Percentiles rank a stretch among this genome's conserved stretches.
Evolutionary conservation across 2,113 vertebrate genomes (phyloP).

Genomic region (Thalassarche chlororhynchos): DNA sequence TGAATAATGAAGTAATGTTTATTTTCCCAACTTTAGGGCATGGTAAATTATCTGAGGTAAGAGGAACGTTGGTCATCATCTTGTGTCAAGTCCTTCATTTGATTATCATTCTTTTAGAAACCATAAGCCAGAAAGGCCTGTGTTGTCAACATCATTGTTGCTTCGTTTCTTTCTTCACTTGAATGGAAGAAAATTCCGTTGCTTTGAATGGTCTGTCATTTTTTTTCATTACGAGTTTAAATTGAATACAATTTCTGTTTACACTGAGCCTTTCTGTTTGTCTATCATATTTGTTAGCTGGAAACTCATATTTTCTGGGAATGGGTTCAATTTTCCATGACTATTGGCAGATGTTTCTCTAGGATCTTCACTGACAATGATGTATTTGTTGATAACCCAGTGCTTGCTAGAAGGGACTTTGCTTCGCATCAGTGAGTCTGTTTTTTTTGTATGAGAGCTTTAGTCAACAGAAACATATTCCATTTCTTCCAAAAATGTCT

Average conservation of each 20-base stretch:
- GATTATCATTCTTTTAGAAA: neutral
- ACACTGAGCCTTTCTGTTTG: neutral
- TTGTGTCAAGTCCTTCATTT: neutral
- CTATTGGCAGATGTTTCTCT: slow-evolving; percentile 33
- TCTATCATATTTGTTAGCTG: neutral
- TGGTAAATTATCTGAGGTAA: neutral
- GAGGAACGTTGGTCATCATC: neutral
- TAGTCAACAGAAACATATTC: neutral
- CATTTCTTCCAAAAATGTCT: neutral
- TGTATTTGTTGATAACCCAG: slow-evolving; percentile 49
- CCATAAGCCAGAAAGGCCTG: neutral
- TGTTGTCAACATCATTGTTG: neutral
- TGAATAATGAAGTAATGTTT: neutral
- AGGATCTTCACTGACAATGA: slow-evolving; percentile 38
- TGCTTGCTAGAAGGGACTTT: slow-evolving; percentile 31
- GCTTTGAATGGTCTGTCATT: neutral
- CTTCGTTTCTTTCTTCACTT: neutral
- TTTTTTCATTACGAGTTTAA: slow-evolving; percentile 6
- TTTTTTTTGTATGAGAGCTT: neutral
- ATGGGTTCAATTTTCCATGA: slow-evolving; percentile 41
- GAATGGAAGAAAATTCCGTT: neutral
- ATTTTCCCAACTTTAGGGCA: neutral
- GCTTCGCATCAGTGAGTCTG: neutral
- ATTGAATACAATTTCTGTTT: neutral
- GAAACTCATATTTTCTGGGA: slow-evolving; percentile 29